phyloP scores from a whole-genome alignment of 1,140 invertebrate genomes.

The Drosophila ogumai region DNA sequence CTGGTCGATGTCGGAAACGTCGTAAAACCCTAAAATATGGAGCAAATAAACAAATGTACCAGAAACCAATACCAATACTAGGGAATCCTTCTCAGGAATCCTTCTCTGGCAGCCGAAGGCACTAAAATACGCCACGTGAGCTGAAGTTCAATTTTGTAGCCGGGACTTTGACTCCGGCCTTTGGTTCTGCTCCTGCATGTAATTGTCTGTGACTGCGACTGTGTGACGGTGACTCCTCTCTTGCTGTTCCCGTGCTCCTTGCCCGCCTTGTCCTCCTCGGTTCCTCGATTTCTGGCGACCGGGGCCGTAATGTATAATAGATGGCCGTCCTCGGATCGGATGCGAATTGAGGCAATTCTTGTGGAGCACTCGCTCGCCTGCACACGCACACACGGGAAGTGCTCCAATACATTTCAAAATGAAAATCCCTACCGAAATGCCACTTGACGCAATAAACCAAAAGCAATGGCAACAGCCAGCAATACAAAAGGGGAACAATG shows the following conservation, averaged over 20 bases:
- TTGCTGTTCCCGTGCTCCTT: background rate
- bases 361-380: slow-evolving; percentile 19
- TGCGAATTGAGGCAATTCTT: slow-evolving; percentile 70
- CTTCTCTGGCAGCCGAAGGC: slow-evolving; percentile 49
- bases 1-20: slow-evolving; percentile 74
- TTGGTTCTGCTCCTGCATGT: slow-evolving; percentile 64
- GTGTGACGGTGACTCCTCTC: slow-evolving; percentile 8
- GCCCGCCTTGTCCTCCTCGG: background rate
- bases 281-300: slow-evolving; percentile 38
- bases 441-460: slow-evolving; percentile 84
- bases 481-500: slow-evolving; percentile 29
- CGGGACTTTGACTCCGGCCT: slow-evolving; percentile 18
- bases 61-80: slow-evolving; percentile 45
- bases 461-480: slow-evolving; percentile 34
- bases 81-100: slow-evolving; percentile 9
- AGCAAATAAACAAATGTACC: slow-evolving; percentile 82
- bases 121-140: slow-evolving; percentile 81
- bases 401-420: slow-evolving; percentile 77
- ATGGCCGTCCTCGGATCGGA: slow-evolving; percentile 66
- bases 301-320: slow-evolving; percentile 76
- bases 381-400: slow-evolving; percentile 28
- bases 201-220: slow-evolving; percentile 73
- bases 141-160: slow-evolving; percentile 74
- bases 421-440: slow-evolving; percentile 80
- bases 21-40: slow-evolving; percentile 81